These are phyloP conservation scores for Epinotia demarniana DNA, from an alignment of 2,888 invertebrate species.

Conservation along the genomic window DNA sequence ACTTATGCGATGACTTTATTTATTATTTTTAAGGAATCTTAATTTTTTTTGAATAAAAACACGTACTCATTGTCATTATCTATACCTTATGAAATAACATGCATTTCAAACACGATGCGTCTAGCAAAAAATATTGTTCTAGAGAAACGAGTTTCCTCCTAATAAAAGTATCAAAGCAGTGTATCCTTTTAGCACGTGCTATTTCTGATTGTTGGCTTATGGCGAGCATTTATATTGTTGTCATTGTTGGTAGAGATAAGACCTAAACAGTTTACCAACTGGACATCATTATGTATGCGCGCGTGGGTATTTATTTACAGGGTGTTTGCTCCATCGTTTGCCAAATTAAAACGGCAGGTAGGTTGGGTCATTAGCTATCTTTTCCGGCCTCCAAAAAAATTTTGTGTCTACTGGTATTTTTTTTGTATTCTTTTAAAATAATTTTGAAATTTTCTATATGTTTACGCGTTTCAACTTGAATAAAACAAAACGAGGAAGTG, in stretches of 20 bases:
- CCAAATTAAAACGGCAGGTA: too few relatives aligned
- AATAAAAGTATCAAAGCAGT: not conserved
- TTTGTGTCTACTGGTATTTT: too few relatives aligned
- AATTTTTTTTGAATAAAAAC: not conserved
- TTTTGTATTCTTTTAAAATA: too few relatives aligned
- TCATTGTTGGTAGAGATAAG: not conserved
- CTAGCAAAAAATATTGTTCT: not conserved
- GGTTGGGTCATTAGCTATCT: too few relatives aligned
- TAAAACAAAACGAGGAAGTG: too few relatives aligned
- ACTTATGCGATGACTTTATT: too few relatives aligned
- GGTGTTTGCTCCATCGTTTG: too few relatives aligned
- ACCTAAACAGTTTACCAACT: not conserved
- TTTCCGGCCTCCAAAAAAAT: too few relatives aligned
- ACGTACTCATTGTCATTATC: not conserved
- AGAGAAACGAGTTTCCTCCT: not conserved
- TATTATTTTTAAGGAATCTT: too few relatives aligned
- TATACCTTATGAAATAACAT: not conserved
- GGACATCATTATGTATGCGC: not conserved
- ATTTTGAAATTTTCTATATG: too few relatives aligned
- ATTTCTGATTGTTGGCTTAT: constrained; percentile 5
- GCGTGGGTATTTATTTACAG: not conserved
- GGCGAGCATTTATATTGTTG: constrained; percentile 1
- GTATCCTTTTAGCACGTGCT: constrained; percentile 6
- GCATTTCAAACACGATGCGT: not conserved
- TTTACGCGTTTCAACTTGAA: too few relatives aligned